Base-by-base conservation (phyloP, 2,888 invertebrate species). In the Drosophila mercatorum region DNA sequence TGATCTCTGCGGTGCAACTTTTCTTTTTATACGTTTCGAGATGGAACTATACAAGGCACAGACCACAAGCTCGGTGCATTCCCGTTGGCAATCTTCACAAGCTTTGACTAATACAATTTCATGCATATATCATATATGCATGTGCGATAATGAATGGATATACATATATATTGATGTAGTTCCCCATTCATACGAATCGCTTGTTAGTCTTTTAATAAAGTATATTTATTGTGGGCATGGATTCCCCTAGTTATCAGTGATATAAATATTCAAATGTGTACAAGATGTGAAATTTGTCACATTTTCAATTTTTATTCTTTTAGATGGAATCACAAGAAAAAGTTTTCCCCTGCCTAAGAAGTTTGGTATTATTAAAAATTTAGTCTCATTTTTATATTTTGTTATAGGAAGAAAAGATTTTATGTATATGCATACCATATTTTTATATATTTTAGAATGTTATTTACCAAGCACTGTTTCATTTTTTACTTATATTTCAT, bases 21-120 rank as follows among this genome's bases (percentile, higher is more conserved):
- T 14, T 52, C 52, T n/a, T 67, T 72, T 69, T 78, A 67, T 75
- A 78, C 41, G 5, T 7, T 10, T 34, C 14, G 31, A 17, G 8
- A 58, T 38, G 12, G 14, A n/a, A 3, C 34, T 28, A 43, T 28
- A 38, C 11, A 38, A 36, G 22, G 12, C 41, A 66, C 28, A 40
- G 10, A 63, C 63, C 53, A 12, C 59, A 74, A 63, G 14, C 22
- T 28, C 38, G 55, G 77, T 77, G n/a, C 61, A 26, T 80, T 63
- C 72, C 77, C 80, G 10, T 34, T 4, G 3, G 44, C 14, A 47
- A 47, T 61, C 43, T 65, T 44, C 22, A 34, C 0, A 22, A 59
- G 17, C 31, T 11, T 51, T 75, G 58, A 67, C 53, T 52, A 61
- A 75, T 75, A 28, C 5, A 5, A 52, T 46, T 31, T 10, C 5